Evolutionary conservation across 1,140 invertebrate genomes (phyloP), one percentile per base, ranked within the genome.

Genomic region (Trissolcus basalis): DNA sequence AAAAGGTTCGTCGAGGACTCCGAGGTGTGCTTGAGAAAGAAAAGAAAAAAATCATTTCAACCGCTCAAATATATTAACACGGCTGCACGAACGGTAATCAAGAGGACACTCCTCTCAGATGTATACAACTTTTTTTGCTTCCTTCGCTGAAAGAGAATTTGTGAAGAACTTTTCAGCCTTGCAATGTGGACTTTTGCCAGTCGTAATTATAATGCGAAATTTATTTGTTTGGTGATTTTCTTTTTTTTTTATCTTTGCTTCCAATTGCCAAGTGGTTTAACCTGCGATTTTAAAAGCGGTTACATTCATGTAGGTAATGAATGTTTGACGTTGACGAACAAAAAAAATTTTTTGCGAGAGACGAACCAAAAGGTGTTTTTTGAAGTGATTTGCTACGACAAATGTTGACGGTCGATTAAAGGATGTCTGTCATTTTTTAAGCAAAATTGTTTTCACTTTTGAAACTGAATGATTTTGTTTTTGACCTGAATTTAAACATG

Each of bases 1-100:
- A 54, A 60, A 50, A 60, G 19, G 8, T 41, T 43, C 43, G 35
- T 32, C 35, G 41, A 59, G 63, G 32, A 68, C 64, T 69, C 19
- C 48, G 32, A 60, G 65, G 33, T 68, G 64, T 69, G 49, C 50
- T 69, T 60, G 2, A 67, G 41, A 59, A 44, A 39, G n/a, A 12
- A 39, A 39, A 12, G 47, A 60, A 69, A 35, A 58, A 55, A 60
- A 60, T 43, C 0, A 12, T 39, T 43, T 39, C 27, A 51, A 16
- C 13, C 49, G 67, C 55, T 60, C 43, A 61, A 69, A 60, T 69
- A 69, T 69, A 69, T 69, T 55, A 69, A 69, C 67, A 61, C 56
- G 50, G n/a, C 49, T 50, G 50, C 44, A 55, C 43, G 7, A 69
- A 54, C 49, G 35, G 43, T 58, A 69, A 69, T 69, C 67, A 69